Evolutionary conservation across 1,140 invertebrate species (phyloP).

Genomic region (Hirudo medicinalis): DNA sequence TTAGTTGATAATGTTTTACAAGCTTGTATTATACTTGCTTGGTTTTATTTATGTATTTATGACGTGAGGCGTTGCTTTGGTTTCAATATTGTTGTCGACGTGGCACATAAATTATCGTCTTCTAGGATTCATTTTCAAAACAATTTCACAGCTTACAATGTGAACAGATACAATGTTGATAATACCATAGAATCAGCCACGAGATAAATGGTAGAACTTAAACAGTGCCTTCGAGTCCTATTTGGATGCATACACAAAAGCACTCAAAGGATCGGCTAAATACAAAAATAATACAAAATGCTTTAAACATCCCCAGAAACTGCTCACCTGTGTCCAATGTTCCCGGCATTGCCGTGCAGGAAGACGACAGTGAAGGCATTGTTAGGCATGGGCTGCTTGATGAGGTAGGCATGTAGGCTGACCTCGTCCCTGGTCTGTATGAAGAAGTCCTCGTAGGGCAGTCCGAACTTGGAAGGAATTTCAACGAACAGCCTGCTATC

Average conservation of each 20-base stretch:
- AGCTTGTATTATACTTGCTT: too few species aligned
- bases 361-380: conserved; percentile 65
- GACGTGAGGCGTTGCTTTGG: too few species aligned
- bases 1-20: not conserved
- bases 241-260: too few species aligned
- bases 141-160: too few species aligned
- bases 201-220: too few species aligned
- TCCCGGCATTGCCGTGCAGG: conserved; percentile 90
- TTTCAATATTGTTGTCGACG: too few species aligned
- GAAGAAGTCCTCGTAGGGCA: conserved; percentile 67
- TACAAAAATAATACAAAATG: not conserved
- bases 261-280: not conserved
- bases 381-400: conserved; percentile 56
- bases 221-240: too few species aligned
- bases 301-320: not conserved
- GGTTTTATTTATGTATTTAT: too few species aligned
- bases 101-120: too few species aligned
- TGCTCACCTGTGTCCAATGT: conserved; percentile 73
- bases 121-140: too few species aligned
- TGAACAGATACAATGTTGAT: too few species aligned
- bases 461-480: conserved; percentile 62
- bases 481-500: conserved; percentile 73
- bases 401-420: conserved; percentile 69
- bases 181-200: too few species aligned
- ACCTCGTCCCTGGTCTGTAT: conserved; percentile 58